A percentile compares a stretch with the other conserved stretches of the same genome.
Evolutionary conservation across 2,113 vertebrate genomes (phyloP).

Genomic region (Ceyx margarethae): DNA sequence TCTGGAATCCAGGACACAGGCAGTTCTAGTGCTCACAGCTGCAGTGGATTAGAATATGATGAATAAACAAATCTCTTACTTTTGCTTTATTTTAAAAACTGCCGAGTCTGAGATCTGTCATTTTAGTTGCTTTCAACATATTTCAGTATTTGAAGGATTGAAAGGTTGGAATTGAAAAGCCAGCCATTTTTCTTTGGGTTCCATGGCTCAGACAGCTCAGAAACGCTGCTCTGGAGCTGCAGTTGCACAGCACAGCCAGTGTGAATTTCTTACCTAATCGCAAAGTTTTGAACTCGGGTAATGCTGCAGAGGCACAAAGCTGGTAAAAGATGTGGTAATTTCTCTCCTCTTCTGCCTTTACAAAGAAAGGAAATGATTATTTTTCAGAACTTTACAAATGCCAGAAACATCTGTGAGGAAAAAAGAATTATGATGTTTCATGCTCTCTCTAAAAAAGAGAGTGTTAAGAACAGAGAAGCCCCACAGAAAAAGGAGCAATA

Average conservation of each 20-base stretch:
- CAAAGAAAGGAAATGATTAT: constrained; percentile 65
- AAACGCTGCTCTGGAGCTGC: background rate
- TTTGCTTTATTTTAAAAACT: background rate
- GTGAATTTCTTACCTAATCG: constrained; percentile 81
- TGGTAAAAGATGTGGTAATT: constrained; percentile 99
- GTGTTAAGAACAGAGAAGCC: background rate
- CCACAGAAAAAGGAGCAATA: background rate
- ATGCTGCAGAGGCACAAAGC: constrained; percentile 91
- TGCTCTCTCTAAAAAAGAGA: background rate
- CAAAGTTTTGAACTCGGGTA: constrained; percentile 89
- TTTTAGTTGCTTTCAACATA: background rate
- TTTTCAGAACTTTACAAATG: constrained; percentile 31
- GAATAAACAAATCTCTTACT: background rate
- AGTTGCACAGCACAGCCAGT: background rate
- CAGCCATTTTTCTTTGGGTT: background rate
- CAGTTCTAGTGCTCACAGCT: background rate
- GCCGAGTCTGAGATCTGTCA: background rate
- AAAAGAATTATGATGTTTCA: background rate
- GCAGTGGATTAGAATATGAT: background rate
- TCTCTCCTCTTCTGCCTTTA: constrained; percentile 95
- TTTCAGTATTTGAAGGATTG: background rate
- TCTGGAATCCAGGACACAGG: background rate
- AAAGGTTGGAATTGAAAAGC: background rate
- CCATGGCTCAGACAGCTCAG: background rate
- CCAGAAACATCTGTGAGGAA: constrained; percentile 4